Percentiles rank a stretch among this genome's conserved stretches.
Evolutionary conservation across 2,113 vertebrate genomes (phyloP).

Genomic region (Glareola pratincola): DNA sequence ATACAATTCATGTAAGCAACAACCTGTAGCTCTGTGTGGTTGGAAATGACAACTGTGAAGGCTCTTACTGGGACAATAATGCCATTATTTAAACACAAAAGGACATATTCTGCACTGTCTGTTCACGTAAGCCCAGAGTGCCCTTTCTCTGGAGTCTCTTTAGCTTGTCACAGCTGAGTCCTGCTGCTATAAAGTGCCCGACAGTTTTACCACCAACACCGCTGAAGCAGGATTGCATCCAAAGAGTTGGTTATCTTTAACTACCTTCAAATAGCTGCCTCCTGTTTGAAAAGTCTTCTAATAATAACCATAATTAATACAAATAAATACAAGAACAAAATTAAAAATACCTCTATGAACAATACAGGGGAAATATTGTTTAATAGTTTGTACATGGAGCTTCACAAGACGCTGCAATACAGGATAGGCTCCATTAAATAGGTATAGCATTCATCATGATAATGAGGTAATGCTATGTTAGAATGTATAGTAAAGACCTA

Average conservation of each 20-base stretch:
- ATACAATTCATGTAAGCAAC: background rate
- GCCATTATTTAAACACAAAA: background rate
- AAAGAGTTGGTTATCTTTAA: background rate
- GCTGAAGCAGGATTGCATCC: background rate
- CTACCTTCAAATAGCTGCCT: background rate
- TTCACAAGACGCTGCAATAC: background rate
- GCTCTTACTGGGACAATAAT: background rate
- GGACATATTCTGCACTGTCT: background rate
- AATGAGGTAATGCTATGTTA: background rate
- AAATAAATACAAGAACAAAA: background rate
- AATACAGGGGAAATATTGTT: background rate
- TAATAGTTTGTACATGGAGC: background rate
- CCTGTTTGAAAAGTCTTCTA: background rate
- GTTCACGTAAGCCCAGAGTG: background rate
- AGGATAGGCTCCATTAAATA: background rate
- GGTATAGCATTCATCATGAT: background rate
- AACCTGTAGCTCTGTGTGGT: background rate
- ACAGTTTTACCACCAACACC: background rate
- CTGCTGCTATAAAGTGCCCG: background rate
- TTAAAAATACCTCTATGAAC: background rate
- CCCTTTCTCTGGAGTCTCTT: background rate
- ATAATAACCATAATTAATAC: background rate
- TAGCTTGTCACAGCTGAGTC: background rate
- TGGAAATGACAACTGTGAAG: background rate
- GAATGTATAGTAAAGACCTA: background rate